Evolutionary conservation across 2,113 vertebrate genomes (phyloP).

Genomic region (Channa maculata): DNA sequence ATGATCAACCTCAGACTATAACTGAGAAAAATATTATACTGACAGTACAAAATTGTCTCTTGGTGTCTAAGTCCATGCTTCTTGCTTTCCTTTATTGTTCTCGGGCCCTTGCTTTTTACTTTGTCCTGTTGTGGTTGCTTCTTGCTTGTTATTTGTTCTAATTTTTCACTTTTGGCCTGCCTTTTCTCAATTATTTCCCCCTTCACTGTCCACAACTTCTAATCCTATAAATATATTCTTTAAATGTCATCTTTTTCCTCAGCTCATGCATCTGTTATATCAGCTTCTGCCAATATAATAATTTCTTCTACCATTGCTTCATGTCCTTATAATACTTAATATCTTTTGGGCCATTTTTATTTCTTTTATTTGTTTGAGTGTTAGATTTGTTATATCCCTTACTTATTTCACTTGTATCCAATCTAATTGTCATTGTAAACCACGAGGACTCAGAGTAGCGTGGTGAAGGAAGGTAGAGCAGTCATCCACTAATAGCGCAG

Average conservation of each 20-base stretch:
- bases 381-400: not conserved
- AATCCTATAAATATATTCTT: not conserved
- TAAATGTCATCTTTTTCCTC: not conserved
- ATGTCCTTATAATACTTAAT: not conserved
- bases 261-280: not conserved
- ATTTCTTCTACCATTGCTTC: not conserved
- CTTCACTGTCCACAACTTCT: too few species aligned
- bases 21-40: constrained; percentile 7
- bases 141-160: not conserved
- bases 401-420: not conserved
- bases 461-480: too few species aligned
- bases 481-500: too few species aligned
- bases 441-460: not conserved
- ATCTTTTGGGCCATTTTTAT: constrained; percentile 1
- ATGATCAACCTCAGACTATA: constrained; percentile 1
- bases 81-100: not conserved
- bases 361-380: not conserved
- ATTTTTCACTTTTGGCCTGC: not conserved
- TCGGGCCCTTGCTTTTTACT: not conserved
- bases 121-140: not conserved
- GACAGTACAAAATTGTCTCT: not conserved
- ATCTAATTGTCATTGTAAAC: not conserved
- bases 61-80: not conserved
- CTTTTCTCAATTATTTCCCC: not conserved
- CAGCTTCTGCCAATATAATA: not conserved